Percentiles rank a stretch among this genome's conserved stretches.
These are phyloP conservation scores for Lepidurus apus DNA, from an alignment of 1,140 invertebrate species.

Conservation along the genomic window DNA sequence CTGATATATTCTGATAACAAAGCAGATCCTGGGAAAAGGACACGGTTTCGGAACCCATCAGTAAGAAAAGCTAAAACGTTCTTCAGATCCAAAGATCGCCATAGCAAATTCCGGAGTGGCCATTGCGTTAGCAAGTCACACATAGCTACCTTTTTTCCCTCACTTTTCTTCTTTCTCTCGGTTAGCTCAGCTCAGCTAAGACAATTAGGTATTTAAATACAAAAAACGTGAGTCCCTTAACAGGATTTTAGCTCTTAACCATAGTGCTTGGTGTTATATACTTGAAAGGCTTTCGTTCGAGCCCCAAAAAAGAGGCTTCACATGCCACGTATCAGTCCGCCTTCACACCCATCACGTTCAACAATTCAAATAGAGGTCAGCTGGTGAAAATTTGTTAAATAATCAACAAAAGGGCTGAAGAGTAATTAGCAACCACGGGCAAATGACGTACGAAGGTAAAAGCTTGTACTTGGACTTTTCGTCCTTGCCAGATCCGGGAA, in stretches of 20 bases:
- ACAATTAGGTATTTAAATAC: background rate
- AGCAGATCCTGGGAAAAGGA: conserved; percentile 8
- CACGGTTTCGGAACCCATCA: background rate
- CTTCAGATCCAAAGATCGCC: background rate
- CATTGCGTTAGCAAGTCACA: background rate
- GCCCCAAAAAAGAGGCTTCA: background rate
- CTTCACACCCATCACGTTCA: background rate
- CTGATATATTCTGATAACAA: background rate
- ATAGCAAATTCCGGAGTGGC: background rate
- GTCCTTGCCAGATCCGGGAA: conserved; percentile 57
- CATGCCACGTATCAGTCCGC: background rate
- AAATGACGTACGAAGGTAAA: conserved; percentile 32
- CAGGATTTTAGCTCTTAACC: background rate
- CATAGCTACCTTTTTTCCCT: background rate
- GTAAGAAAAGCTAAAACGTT: background rate
- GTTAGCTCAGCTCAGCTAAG: background rate
- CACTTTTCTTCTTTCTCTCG: background rate
- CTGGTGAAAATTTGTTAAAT: background rate
- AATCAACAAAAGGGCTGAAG: background rate
- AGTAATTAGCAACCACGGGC: background rate
- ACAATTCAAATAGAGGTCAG: background rate
- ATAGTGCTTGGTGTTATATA: background rate
- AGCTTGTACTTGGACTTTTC: conserved; percentile 43
- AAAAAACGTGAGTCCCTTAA: background rate
- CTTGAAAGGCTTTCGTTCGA: conserved; percentile 23